Base-by-base conservation (phyloP, 2,888 invertebrate genomes). In the Stenotaenia linearis region DNA sequence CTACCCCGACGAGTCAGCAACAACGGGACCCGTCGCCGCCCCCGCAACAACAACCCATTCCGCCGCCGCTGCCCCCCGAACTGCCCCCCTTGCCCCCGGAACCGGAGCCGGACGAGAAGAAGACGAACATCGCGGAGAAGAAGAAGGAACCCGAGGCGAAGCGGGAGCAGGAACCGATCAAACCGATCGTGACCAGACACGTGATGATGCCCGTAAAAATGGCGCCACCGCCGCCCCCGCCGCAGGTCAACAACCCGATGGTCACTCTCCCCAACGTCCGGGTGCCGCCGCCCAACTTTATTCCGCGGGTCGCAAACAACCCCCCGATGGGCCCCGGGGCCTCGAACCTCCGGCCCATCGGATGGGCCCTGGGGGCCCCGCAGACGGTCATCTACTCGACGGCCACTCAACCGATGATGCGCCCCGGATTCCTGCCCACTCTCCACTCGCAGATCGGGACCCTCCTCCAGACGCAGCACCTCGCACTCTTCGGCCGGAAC, bases 21-120 rank as follows among this genome's bases (percentile, higher is more conserved):
- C 37, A 2, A 37, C 37, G 15, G 9, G 12, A 9, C 9, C 82
- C 83, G 9, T 81, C 83, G 15, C 78, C 45, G 85, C 94, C 94
- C 0, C 88, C 92, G 23, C 74, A 0, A 90, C 91, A 28, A 15
- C 30, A 56, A 9, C 78, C 78, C 15, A 35, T 32, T 40, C 28
- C 40, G 10, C 78, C 78, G n/a, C 78, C 78, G 15, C 69, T 45
- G n/a, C 78, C 40, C 4, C 74, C 78, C 15, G 80, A 45, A 15
- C 25, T 78, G 18, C 76, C 79, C 25, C 82, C 83, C 18, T 69
- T 82, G 40, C 83, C 80, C 75, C 84, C 80, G 79, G 82, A 80
- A 75, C 83, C 83, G 18, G 83, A 82, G 77, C 83, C 83, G 15
- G 80, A n/a, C 2, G 45, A 45, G 18, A 45, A 61, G 23, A 15